Evolutionary conservation across 2,888 invertebrate species (phyloP).

Genomic region (Crematogaster levior): DNA sequence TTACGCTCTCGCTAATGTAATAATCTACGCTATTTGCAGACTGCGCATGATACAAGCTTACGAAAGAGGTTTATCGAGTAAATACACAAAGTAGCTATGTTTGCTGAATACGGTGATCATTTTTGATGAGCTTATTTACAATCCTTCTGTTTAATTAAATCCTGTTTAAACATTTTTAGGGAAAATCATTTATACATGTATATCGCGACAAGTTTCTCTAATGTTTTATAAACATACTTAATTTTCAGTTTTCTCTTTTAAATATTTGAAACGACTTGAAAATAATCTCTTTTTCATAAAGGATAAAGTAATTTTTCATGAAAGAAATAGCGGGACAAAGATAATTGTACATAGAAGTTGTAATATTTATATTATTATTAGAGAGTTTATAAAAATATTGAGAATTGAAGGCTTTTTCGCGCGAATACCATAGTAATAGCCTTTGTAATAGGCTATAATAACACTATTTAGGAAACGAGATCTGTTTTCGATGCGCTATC

Average conservation of each 20-base stretch:
- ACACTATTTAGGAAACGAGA: not conserved
- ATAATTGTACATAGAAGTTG: not conserved
- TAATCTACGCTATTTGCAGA: not conserved
- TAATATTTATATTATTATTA: not conserved
- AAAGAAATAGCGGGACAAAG: not conserved
- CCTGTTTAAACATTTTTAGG: not conserved
- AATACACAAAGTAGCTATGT: not conserved
- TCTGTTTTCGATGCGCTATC: not conserved
- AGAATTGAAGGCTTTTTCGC: not conserved
- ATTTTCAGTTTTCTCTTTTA: not conserved
- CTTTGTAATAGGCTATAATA: not conserved
- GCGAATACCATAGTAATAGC: not conserved
- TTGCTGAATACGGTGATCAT: not conserved
- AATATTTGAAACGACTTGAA: not conserved
- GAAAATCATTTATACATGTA: not conserved
- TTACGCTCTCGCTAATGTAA: constrained; percentile 6
- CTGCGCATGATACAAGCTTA: not conserved
- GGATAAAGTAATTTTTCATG: not conserved
- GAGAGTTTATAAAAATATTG: not conserved
- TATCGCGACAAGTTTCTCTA: not conserved
- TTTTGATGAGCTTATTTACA: not conserved
- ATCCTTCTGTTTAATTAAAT: not conserved
- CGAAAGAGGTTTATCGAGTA: not conserved
- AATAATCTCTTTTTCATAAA: not conserved
- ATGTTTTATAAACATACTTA: not conserved